Evolutionary conservation across 2,797 vertebrate genomes (phyloP), one percentile per base, ranked within the genome.

Genomic region (Petrocephalus schoutedeni): DNA sequence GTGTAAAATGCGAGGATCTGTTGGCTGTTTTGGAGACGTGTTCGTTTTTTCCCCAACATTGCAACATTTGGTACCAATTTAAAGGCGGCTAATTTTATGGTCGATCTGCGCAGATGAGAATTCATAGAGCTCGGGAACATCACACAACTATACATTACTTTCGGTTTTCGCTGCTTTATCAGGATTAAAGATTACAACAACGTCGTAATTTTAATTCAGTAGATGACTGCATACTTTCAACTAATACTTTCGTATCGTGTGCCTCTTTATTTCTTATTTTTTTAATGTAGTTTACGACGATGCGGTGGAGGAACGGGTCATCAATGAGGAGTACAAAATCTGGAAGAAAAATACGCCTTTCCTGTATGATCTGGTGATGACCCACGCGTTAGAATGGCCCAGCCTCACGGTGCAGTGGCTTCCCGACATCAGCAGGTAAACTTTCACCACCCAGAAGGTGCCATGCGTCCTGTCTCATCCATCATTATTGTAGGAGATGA

Each of bases 341-440:
- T 97, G 97, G 74, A 97, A 96, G 93, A 97, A 97, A 88, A 97
- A 96, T 91, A 97, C 96, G 0, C 96, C 96, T 0, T 97, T 97
- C 89, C 92, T 97, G 19, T 97, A 96, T 89, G 96, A 97, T 91
- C 91, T 96, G 93, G 95, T 97, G 90, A 95, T 97, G 96, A 96
- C 96, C 51, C 96, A 97, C 19, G 74, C 96, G 0, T 93, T 96
- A 87, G 96, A 97, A 92, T 96, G 97, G 97, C 96, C 96, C 59
- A 96, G 97, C 92, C 96, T 97, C 91, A 96, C 96, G 0, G 97
- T 96, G 90, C 74, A 80, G 74, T 80, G 74, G 74, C 74, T 80
- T 80, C 96, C 97, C 6, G 96, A 96, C 88, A 80, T 96, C 74
- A 96, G 92, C 92, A 96, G 97, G 97, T 97, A 94, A 7, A 21